These are phyloP conservation scores for Drosophila pseudotalamancana DNA, from an alignment of 2,888 invertebrate genomes.

Conservation along the genomic window DNA sequence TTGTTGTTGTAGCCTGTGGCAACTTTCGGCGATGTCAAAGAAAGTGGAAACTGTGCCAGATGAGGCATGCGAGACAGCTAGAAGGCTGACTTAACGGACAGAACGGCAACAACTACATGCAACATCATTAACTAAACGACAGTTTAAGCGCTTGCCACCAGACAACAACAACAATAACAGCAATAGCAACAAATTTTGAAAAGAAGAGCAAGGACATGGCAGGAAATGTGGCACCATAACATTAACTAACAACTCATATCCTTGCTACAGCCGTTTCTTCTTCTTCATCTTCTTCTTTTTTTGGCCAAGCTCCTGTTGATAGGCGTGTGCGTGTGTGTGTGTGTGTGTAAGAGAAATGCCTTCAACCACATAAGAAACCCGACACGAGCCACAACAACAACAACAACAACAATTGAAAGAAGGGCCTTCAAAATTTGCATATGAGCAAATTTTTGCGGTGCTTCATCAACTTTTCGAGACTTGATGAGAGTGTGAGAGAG, in stretches of 20 bases:
- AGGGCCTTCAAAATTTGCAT: constrained; percentile 50
- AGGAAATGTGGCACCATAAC: constrained; percentile 78
- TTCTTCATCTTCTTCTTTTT: constrained; percentile 6
- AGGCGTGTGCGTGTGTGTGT: constrained; percentile 52
- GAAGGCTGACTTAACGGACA: constrained; percentile 16
- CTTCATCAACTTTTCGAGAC: constrained; percentile 46
- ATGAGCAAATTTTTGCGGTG: constrained; percentile 61
- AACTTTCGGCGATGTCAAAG: constrained; percentile 50
- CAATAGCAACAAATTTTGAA: no score
- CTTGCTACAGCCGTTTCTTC: constrained; percentile 47
- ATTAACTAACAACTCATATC: constrained; percentile 81
- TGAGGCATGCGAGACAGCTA: constrained; percentile 34
- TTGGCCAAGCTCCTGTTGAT: constrained; percentile 68
- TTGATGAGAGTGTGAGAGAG: background rate
- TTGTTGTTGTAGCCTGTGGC: constrained; percentile 23
- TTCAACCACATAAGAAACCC: constrained; percentile 29
- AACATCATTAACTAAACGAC: constrained; percentile 79
- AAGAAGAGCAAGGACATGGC: constrained; percentile 13
- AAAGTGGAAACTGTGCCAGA: constrained; percentile 61
- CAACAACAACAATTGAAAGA: background rate
- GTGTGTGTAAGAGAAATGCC: no score
- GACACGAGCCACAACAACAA: constrained; percentile 7
- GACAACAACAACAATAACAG: background rate
- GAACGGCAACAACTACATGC: constrained; percentile 56
- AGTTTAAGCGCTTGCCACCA: constrained; percentile 67